Evolutionary conservation across 2,113 vertebrate species (phyloP).

Genomic region (Centropus unirufus): DNA sequence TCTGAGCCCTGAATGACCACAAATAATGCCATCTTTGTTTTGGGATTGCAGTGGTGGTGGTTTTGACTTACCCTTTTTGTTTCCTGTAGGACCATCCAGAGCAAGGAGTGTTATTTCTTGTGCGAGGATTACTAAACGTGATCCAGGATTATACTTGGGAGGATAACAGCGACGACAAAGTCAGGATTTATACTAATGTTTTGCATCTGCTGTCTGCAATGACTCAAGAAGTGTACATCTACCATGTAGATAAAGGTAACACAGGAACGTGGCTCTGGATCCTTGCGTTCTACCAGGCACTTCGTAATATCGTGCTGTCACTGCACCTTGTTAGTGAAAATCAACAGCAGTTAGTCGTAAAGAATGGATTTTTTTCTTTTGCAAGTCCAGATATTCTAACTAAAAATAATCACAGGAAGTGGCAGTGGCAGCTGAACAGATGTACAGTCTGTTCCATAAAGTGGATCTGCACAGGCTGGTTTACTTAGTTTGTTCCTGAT

Average conservation of each 20-base stretch:
- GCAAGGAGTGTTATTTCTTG: slow-evolving; percentile 92
- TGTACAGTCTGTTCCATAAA: neutral
- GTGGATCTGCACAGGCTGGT: neutral
- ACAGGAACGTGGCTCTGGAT: neutral
- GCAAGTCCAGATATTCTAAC: neutral
- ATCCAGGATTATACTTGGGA: slow-evolving; percentile 98
- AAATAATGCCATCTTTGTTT: neutral
- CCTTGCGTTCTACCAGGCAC: neutral
- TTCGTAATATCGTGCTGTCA: neutral
- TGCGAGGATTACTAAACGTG: slow-evolving; percentile 93
- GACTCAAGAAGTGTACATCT: slow-evolving; percentile 90
- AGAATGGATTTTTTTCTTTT: neutral
- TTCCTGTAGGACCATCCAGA: slow-evolving; percentile 91
- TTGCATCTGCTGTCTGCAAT: slow-evolving; percentile 92
- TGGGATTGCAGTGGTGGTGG: neutral
- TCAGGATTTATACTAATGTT: slow-evolving; percentile 89
- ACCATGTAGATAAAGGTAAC: slow-evolving; percentile 84
- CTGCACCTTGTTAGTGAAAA: neutral
- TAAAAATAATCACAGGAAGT: neutral
- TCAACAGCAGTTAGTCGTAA: neutral
- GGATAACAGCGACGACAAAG: slow-evolving; percentile 89
- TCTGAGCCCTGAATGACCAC: neutral
- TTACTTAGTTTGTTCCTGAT: neutral
- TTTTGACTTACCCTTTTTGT: neutral
- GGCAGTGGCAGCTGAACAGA: neutral